A percentile compares a stretch with the other conserved stretches of the same genome.
phyloP scores from a whole-genome alignment of 1,140 invertebrate genomes.

The Thaumetopoea pityocampa region DNA sequence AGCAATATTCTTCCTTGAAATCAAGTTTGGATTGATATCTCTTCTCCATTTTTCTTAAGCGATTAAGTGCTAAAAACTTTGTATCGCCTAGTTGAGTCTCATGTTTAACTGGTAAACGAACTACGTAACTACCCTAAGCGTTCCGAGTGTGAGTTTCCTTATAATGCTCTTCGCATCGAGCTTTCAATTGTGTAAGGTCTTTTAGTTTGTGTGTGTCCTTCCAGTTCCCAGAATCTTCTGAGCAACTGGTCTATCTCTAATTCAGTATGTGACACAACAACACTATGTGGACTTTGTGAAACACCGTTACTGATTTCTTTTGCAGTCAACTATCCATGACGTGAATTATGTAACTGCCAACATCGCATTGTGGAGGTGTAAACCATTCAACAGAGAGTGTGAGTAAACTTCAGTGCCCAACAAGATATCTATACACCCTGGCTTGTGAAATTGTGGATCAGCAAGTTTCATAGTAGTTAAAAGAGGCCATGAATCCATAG shows the following conservation, averaged over 20 bases:
- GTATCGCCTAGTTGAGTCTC: constrained; percentile 15
- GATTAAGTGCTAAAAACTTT: constrained; percentile 3
- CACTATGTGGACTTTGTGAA: too few relatives aligned
- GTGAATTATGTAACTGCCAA: too few relatives aligned
- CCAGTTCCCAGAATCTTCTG: constrained; percentile 21
- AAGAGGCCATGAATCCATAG: constrained; percentile 5
- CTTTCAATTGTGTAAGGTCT: constrained; percentile 12
- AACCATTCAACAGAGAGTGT: constrained; percentile 19
- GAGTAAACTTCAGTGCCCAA: constrained; percentile 24
- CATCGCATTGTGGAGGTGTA: too few relatives aligned
- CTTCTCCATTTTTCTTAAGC: constrained; percentile 17
- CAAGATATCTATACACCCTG: constrained; percentile 25
- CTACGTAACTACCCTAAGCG: constrained; percentile 18
- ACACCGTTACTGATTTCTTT: too few relatives aligned
- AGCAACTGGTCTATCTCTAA: constrained; percentile 25
- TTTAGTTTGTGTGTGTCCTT: constrained; percentile 6
- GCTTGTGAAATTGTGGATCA: constrained; percentile 25
- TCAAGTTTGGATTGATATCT: constrained; percentile 10
- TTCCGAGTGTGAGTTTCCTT: constrained; percentile 18
- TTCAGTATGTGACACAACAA: too few relatives aligned
- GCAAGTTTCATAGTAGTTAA: constrained; percentile 16
- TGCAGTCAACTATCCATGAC: too few relatives aligned
- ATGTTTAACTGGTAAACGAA: constrained; percentile 21
- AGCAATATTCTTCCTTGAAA: constrained; percentile 15
- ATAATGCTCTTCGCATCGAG: constrained; percentile 27